A percentile compares a stretch with the other conserved stretches of the same genome.
Conservation (phyloP, 2,797 vertebrate genomes). For the Gymnodraco acuticeps region DNA sequence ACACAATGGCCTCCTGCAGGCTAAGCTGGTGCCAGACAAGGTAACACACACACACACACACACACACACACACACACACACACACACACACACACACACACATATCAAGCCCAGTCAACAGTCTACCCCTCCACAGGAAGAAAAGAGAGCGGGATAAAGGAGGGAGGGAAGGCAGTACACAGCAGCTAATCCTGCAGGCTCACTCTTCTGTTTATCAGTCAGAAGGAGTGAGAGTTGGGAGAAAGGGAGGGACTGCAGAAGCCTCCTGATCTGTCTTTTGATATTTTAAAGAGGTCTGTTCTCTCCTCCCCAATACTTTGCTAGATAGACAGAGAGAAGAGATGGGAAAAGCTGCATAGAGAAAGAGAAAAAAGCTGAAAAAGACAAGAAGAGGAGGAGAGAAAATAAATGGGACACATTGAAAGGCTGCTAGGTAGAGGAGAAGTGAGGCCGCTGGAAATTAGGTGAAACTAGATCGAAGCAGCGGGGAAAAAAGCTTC, state of each 20-base stretch:
- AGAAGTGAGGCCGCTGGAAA: conserved; percentile 66
- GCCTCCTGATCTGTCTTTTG: conserved; percentile 85
- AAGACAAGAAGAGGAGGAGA: conserved; percentile 47
- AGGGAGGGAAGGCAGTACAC: conserved; percentile 68
- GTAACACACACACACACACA: conserved; percentile 61
- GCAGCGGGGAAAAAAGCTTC: conserved; percentile 65
- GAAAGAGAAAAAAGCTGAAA: conserved; percentile 48
- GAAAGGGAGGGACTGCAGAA: conserved; percentile 69
- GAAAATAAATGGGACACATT: conserved; percentile 47
- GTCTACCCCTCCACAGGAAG: conserved; percentile 68
- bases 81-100: conserved; percentile 44
- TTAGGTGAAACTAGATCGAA: conserved; percentile 69
- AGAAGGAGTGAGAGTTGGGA: conserved; percentile 66
- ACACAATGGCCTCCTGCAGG: conserved; percentile 75
- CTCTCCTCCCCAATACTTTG: conserved; percentile 79
- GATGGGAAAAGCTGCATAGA: conserved; percentile 51
- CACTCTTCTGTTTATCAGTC: conserved; percentile 81
- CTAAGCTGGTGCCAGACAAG: conserved; percentile 78
- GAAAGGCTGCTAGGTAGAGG: conserved; percentile 50
- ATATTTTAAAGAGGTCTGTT: conserved; percentile 87
- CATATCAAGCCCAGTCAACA: conserved; percentile 69
- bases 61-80: background rate
- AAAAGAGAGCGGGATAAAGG: conserved; percentile 74
- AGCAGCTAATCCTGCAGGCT: conserved; percentile 79
- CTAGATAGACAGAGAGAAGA: conserved; percentile 55